Conservation (phyloP, 2,797 vertebrate genomes). For the Lagorchestes hirsutus region DNA sequence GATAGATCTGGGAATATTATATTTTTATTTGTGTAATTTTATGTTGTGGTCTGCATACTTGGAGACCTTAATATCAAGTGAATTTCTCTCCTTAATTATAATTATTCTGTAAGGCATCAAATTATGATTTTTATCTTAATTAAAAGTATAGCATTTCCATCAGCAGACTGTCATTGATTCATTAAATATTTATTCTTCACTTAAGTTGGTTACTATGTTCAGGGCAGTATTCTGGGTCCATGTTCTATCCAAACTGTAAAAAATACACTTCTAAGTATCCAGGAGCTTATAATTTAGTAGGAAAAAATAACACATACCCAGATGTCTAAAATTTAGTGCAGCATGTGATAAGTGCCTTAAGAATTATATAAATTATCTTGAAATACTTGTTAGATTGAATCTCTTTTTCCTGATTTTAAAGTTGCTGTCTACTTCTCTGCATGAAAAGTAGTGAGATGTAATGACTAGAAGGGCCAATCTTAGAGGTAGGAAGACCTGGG, state of each 20-base stretch:
- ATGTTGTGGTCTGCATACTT: background rate
- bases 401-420: constrained; percentile 17
- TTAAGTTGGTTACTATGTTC: background rate
- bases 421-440: background rate
- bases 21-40: background rate
- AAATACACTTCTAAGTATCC: background rate
- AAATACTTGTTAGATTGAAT: constrained; percentile 4
- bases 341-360: background rate
- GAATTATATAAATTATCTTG: constrained; percentile 1
- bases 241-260: background rate
- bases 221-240: background rate
- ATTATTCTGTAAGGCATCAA: background rate
- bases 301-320: background rate
- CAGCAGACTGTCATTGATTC: background rate
- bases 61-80: background rate
- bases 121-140: background rate
- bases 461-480: background rate
- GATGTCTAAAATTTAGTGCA: constrained; percentile 8
- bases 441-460: background rate
- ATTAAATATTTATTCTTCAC: background rate
- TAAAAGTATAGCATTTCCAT: background rate
- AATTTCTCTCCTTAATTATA: background rate
- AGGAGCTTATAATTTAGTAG: background rate
- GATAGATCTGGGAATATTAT: background rate
- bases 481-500: background rate